phyloP scores from a whole-genome alignment of 92 coral and sea anemone species.

The Epizoanthus scotinus region DNA sequence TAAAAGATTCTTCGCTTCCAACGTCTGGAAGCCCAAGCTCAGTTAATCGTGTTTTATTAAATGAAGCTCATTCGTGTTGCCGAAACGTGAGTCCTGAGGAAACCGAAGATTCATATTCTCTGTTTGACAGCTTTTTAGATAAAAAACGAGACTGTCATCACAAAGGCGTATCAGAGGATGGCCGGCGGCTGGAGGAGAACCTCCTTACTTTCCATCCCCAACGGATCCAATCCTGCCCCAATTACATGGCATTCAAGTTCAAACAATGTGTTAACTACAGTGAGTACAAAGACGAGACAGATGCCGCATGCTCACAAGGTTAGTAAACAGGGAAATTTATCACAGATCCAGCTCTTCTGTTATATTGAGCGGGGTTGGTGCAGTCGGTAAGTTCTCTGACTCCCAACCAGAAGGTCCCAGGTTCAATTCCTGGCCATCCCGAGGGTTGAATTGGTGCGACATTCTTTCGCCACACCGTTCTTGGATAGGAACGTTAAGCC shows the following conservation, averaged over 20 bases:
- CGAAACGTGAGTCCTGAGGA: background rate
- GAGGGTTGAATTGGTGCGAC: no score
- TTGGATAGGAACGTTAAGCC: no score
- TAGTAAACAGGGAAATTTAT: background rate
- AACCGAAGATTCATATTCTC: background rate
- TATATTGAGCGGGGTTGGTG: no score
- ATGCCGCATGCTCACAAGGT: background rate
- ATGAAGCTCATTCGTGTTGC: background rate
- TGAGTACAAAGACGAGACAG: background rate
- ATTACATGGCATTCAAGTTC: background rate
- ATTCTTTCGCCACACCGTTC: no score
- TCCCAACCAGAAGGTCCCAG: no score
- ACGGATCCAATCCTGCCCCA: constrained; percentile 28
- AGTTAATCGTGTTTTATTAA: background rate
- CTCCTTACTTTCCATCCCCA: background rate
- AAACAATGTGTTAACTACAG: background rate
- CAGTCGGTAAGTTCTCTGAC: no score
- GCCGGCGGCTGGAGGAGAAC: background rate
- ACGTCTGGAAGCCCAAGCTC: background rate
- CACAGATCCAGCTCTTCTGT: background rate
- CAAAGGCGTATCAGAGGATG: constrained; percentile 15
- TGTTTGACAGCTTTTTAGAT: background rate
- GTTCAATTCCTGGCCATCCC: no score
- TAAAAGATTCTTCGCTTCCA: no score
- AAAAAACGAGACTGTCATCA: background rate